Evolutionary conservation across 2,888 invertebrate genomes (phyloP).

Genomic region (Melolontha melolontha): DNA sequence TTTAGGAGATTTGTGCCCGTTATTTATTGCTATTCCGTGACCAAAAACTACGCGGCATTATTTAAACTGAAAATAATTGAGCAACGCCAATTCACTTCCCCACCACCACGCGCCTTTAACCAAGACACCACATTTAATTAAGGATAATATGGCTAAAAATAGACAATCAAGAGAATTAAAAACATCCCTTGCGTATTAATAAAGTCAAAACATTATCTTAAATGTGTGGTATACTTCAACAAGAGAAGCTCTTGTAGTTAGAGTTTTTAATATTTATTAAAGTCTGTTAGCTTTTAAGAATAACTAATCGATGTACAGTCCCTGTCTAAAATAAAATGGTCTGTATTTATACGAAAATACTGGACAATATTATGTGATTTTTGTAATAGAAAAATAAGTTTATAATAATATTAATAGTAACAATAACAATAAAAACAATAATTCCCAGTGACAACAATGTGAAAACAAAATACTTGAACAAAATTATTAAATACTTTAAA

Average conservation of each 20-base stretch:
- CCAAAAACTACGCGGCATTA: slow-evolving; percentile 47
- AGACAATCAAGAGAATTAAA: slow-evolving; percentile 18
- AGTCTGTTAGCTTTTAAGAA: background rate
- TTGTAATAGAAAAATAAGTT: too few relatives aligned
- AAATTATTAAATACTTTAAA: too few relatives aligned
- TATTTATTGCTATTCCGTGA: slow-evolving; percentile 50
- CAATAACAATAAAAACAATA: too few relatives aligned
- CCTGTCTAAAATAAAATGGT: too few relatives aligned
- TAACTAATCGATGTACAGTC: background rate
- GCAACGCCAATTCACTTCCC: slow-evolving; percentile 30
- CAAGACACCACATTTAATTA: slow-evolving; percentile 27
- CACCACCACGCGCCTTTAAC: background rate
- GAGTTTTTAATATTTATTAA: slow-evolving; percentile 15
- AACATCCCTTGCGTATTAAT: slow-evolving; percentile 8
- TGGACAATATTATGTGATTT: too few relatives aligned
- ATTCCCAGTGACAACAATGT: too few relatives aligned
- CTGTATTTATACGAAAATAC: too few relatives aligned
- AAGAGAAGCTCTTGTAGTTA: background rate
- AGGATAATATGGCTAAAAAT: slow-evolving; percentile 25
- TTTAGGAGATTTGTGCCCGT: slow-evolving; percentile 48
- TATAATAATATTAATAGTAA: too few relatives aligned
- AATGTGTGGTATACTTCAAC: slow-evolving; percentile 10
- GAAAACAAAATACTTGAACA: too few relatives aligned
- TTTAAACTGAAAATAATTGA: slow-evolving; percentile 47
- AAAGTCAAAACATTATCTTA: background rate